A percentile compares a stretch with the other conserved stretches of the same genome.
These are phyloP conservation scores for Neuroterus valhalla DNA, from an alignment of 1,140 invertebrate genomes.

Conservation along the genomic window DNA sequence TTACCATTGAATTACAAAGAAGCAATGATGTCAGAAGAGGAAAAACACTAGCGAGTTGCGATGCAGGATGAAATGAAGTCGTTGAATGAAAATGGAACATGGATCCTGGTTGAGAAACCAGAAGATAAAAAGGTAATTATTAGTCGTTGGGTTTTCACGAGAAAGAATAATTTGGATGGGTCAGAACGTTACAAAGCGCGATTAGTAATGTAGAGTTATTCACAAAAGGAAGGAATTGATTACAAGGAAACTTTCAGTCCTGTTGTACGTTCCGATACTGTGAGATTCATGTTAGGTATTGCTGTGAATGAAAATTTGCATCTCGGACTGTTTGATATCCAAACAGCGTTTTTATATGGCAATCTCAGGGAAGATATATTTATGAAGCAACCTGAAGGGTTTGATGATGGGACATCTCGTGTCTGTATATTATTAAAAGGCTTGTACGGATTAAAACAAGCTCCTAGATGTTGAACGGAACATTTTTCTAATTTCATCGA, in stretches of 20 bases:
- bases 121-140: not conserved
- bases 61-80: too few species aligned
- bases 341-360: constrained; percentile 1
- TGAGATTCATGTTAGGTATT: not conserved
- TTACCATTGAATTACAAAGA: too few species aligned
- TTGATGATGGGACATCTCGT: constrained; percentile 2
- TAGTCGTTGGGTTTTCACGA: not conserved
- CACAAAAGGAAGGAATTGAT: not conserved
- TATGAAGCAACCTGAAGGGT: constrained; percentile 29
- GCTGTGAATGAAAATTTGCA: not conserved
- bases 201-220: not conserved
- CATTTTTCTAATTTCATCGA: too few species aligned
- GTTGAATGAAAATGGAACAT: too few species aligned
- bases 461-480: constrained; percentile 54
- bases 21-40: too few species aligned
- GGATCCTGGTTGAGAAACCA: not conserved
- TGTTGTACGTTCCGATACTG: too few species aligned
- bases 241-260: too few species aligned
- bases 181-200: not conserved
- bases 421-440: constrained; percentile 60
- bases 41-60: too few species aligned
- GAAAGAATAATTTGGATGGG: too few species aligned
- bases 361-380: not conserved
- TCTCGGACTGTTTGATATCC: too few species aligned
- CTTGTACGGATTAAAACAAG: constrained; percentile 70